Percentiles rank a stretch among this genome's conserved stretches.
Evolutionary conservation across 2,113 vertebrate species (phyloP).

Genomic region (Microtus richardsoni): DNA sequence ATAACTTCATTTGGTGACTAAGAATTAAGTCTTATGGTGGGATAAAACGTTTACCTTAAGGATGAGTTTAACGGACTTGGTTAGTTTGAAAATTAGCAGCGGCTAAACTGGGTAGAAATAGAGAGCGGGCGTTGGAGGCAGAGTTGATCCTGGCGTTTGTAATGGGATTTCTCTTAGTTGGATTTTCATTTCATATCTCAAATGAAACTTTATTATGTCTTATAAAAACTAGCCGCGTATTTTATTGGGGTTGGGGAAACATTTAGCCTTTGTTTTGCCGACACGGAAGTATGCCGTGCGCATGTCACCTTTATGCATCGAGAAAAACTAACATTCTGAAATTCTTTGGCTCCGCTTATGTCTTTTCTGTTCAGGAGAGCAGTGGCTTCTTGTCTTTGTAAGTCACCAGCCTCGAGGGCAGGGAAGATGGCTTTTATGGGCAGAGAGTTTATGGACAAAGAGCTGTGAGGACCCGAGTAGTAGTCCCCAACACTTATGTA

Average conservation of each 20-base stretch:
- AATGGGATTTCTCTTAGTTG: slow-evolving; percentile 6
- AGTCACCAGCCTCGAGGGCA: not conserved
- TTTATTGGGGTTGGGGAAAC: not conserved
- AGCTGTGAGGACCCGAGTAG: too few species aligned
- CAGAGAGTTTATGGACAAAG: not conserved
- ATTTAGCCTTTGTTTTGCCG: not conserved
- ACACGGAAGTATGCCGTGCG: not conserved
- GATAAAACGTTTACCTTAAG: not conserved
- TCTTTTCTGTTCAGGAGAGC: not conserved
- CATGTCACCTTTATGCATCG: not conserved
- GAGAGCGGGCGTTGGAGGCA: not conserved
- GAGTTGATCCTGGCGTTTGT: not conserved
- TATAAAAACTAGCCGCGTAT: not conserved
- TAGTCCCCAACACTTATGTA: not conserved
- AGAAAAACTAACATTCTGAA: not conserved
- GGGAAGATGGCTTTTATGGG: not conserved
- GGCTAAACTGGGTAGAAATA: not conserved
- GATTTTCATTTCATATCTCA: not conserved
- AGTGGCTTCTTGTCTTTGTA: not conserved
- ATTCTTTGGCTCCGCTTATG: not conserved
- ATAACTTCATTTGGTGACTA: not conserved
- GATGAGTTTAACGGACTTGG: not conserved
- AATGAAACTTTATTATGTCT: not conserved
- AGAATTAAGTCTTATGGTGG: not conserved
- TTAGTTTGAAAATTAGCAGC: not conserved